Evolutionary conservation across 1,140 invertebrate species (phyloP).

Genomic region (Anoplolepis gracilipes): DNA sequence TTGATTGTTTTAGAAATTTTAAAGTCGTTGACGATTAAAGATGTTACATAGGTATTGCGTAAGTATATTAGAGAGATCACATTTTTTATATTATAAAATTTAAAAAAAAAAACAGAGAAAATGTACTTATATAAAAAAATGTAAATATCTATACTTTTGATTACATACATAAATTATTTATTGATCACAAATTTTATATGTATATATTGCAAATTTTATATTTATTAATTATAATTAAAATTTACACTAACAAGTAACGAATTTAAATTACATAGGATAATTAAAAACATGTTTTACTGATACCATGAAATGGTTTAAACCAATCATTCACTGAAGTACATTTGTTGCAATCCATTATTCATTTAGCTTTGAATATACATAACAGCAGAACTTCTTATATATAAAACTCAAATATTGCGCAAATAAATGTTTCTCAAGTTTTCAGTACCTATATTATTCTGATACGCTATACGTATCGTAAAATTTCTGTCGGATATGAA

Average conservation of each 20-base stretch:
- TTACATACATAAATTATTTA: neutral
- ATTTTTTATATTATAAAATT: neutral
- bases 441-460: constrained; percentile 1
- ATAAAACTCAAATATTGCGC: neutral
- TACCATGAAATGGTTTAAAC: neutral
- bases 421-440: neutral
- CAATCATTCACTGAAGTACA: neutral
- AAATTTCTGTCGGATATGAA: neutral
- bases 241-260: neutral
- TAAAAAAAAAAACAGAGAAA: neutral
- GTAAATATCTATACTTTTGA: neutral
- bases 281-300: neutral
- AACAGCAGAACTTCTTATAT: neutral
- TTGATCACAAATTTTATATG: neutral
- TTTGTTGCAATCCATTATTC: neutral
- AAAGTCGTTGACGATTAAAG: neutral
- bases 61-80: neutral
- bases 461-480: neutral
- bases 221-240: neutral
- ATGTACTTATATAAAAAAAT: neutral
- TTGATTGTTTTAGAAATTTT: neutral
- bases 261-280: neutral
- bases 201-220: neutral
- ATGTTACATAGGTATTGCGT: neutral
- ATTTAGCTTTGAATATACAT: neutral